These are phyloP conservation scores for Miniopterus natalensis DNA, from an alignment of 2,113 vertebrate genomes.

Conservation along the genomic window DNA sequence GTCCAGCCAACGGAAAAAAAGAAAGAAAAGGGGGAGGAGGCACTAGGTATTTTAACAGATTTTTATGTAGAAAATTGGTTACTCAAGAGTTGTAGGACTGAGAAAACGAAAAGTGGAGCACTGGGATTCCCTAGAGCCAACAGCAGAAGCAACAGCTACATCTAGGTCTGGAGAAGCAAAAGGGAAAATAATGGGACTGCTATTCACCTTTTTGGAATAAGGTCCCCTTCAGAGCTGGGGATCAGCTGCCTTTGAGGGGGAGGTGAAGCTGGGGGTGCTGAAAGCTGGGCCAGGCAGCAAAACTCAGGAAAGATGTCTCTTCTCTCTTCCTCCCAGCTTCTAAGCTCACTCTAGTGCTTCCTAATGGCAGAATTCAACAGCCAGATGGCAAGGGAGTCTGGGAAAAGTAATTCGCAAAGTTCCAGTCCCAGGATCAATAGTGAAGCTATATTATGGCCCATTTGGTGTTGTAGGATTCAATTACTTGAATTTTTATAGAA, in stretches of 20 bases:
- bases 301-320: background rate
- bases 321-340: background rate
- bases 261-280: background rate
- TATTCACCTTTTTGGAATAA: background rate
- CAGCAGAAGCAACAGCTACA: background rate
- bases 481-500: constrained; percentile 45
- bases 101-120: background rate
- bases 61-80: background rate
- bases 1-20: background rate
- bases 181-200: background rate
- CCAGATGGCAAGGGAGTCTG: background rate
- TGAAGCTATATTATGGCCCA: background rate
- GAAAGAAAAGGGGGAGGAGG: background rate
- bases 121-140: background rate
- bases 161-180: background rate
- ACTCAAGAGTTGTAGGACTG: background rate
- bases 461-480: background rate
- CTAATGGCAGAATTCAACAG: background rate
- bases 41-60: background rate
- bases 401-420: background rate
- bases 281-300: background rate
- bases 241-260: background rate
- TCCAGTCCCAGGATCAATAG: background rate
- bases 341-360: background rate
- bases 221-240: background rate